These are phyloP conservation scores for Lycocerus yunnanus DNA, from an alignment of 2,888 invertebrate genomes.

Conservation along the genomic window DNA sequence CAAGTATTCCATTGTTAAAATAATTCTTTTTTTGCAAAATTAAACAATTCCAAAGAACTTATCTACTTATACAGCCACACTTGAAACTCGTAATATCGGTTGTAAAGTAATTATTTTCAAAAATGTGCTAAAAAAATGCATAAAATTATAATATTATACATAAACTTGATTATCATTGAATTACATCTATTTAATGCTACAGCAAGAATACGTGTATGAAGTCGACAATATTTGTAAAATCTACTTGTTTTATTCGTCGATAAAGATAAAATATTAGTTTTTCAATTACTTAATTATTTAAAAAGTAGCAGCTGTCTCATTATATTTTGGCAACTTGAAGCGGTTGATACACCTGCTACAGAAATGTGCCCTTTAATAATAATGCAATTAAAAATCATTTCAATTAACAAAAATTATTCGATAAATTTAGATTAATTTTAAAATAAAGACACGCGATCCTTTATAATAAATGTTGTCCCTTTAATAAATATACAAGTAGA, in stretches of 20 bases:
- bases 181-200: not conserved
- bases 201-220: not conserved
- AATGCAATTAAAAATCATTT: conserved; percentile 36
- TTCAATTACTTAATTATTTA: conserved; percentile 34
- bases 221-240: conserved; percentile 14
- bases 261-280: conserved; percentile 35
- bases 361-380: conserved; percentile 30
- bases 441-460: not conserved
- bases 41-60: not conserved
- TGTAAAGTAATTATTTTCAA: not conserved
- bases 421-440: not conserved
- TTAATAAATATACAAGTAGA: too few species aligned
- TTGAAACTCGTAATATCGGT: not conserved
- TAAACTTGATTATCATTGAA: not conserved
- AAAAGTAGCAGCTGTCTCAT: conserved; percentile 40
- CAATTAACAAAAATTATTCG: conserved; percentile 19
- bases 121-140: not conserved
- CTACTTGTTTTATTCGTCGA: conserved; percentile 27
- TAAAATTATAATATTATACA: not conserved
- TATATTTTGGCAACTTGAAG: conserved; percentile 34
- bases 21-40: too few species aligned
- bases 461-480: too few species aligned
- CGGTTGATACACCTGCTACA: conserved; percentile 38
- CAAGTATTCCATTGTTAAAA: too few species aligned
- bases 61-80: not conserved